phyloP scores from a whole-genome alignment of 64 coral and sea anemone genomes.

The Montipora foliosa region DNA sequence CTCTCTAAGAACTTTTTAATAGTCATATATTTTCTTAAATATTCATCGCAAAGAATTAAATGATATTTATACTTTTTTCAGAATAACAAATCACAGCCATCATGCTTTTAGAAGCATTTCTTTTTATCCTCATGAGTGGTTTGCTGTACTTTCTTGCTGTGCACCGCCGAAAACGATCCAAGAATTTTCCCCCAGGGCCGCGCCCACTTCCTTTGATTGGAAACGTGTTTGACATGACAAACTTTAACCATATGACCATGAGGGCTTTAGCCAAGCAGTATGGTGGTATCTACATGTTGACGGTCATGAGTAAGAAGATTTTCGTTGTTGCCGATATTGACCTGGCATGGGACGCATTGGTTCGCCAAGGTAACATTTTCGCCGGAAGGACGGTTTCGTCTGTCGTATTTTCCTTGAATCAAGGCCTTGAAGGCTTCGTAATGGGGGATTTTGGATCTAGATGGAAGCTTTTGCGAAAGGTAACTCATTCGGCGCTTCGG shows the following conservation, averaged over 20 bases:
- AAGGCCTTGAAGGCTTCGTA: constrained; percentile 23
- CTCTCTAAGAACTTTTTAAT: too few relatives aligned
- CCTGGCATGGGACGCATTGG: constrained; percentile 58
- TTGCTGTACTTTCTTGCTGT: not conserved
- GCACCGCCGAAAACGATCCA: not conserved
- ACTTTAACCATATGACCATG: constrained; percentile 27
- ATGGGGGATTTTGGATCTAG: constrained; percentile 63
- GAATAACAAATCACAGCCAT: too few relatives aligned
- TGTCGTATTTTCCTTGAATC: constrained; percentile 14
- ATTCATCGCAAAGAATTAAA: too few relatives aligned
- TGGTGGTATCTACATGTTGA: constrained; percentile 67
- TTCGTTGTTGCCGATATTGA: constrained; percentile 62
- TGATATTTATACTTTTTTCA: too few relatives aligned
- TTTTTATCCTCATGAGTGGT: not conserved
- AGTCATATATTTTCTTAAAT: too few relatives aligned
- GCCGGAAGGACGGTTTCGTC: not conserved
- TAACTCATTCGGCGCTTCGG: constrained; percentile 63
- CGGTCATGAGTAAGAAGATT: constrained; percentile 52
- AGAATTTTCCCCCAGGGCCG: constrained; percentile 61
- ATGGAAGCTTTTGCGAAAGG: constrained; percentile 77
- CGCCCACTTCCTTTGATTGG: constrained; percentile 55
- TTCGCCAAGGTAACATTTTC: constrained; percentile 62
- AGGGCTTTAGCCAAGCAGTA: constrained; percentile 44
- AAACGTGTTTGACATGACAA: constrained; percentile 43
- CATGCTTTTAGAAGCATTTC: too few relatives aligned